Conservation (phyloP, 2,797 vertebrate species). For the Hemitrygon akajei region DNA sequence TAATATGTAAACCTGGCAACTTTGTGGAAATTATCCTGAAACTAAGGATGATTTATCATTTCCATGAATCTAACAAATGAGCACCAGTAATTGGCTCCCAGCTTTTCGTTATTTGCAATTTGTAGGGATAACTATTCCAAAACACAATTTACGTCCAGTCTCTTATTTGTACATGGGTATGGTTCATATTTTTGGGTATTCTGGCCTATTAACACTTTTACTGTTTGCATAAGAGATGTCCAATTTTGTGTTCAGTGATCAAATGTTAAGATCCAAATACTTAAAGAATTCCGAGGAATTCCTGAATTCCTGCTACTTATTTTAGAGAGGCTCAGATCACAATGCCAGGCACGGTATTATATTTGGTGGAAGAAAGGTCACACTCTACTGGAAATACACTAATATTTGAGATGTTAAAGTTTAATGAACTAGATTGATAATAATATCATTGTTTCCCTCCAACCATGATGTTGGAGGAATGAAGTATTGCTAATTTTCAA, state of each 20-base stretch:
- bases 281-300: background rate
- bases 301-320: background rate
- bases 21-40: background rate
- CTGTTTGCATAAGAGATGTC: background rate
- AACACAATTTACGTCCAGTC: background rate
- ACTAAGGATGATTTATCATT: background rate
- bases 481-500: background rate
- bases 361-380: background rate
- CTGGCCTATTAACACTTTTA: background rate
- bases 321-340: background rate
- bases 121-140: background rate
- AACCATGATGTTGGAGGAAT: background rate
- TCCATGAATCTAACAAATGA: background rate
- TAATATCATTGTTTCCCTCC: background rate
- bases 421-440: background rate
- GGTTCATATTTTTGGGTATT: background rate
- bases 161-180: background rate
- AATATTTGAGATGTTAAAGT: background rate
- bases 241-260: background rate
- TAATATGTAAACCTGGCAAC: background rate
- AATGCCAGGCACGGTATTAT: background rate
- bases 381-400: background rate
- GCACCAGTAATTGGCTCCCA: background rate
- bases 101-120: background rate
- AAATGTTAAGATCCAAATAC: background rate